Evolutionary conservation across 2,888 invertebrate genomes (phyloP), one percentile per base, ranked within the genome.

Genomic region (Osmoderma eremita): DNA sequence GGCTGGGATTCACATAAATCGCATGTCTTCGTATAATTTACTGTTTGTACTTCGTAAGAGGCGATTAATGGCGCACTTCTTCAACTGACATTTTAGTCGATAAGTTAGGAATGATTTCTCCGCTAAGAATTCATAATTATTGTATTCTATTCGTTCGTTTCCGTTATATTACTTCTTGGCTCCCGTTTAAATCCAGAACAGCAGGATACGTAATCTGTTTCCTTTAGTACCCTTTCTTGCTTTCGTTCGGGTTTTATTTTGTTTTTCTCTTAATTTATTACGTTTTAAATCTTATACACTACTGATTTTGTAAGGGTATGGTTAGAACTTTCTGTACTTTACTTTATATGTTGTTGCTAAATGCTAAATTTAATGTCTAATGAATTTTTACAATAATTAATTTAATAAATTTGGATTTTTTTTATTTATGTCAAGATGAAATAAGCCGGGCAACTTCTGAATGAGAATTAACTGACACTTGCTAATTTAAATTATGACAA

Each of bases 1-100:
- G 42, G 50, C 58, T 45, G 38, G 65, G 58, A 65, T 65, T 65
- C 65, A 56, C 65, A 65, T 65, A 65, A 65, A 65, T 65, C 65
- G 56, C 48, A 17, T 22, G 64, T 53, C 53, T 12, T 39, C 53
- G 45, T 56, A 49, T 65, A 65, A 65, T 65, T 65, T 65, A 65
- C 56, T 65, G 65, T 54, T 41, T 15, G 22, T 56, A 49, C 58
- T 56, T 58, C 45, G 48, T 65, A 65, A 65, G 58, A 65, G 58
- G 58, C 65, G 58, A 65, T 65, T 65, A 65, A 65, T 65, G 58
- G 49, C 13, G 48, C 42, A 30, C 24, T 63, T 42, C 20, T 53
- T n/a, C 41, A 45, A 41, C 63, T 45, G 45, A 45, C 48, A 61
- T 48, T 45, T 61, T 18, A 30, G 45, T 61, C 58, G 45, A 61